A percentile compares a stretch with the other conserved stretches of the same genome.
Conservation (phyloP, 2,888 invertebrate genomes). For the Eudemis profundana region DNA sequence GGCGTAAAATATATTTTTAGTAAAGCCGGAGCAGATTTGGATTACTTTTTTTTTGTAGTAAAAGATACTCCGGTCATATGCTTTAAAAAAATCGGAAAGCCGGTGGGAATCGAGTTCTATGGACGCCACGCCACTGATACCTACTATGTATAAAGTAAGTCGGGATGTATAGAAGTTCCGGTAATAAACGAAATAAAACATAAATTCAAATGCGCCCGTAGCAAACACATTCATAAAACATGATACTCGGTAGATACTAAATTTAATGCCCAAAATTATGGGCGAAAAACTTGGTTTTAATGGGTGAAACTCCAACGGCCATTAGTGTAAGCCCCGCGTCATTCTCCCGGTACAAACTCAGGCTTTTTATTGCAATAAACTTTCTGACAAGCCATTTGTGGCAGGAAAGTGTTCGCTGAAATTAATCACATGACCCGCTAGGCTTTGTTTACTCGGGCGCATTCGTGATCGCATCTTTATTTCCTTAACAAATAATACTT, state of each 20-base stretch:
- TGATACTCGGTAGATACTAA: constrained; percentile 44
- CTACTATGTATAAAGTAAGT: constrained; percentile 1
- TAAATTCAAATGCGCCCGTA: constrained; percentile 38
- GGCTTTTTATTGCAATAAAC: constrained; percentile 81
- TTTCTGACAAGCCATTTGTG: constrained; percentile 81
- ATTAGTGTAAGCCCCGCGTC: constrained; percentile 77
- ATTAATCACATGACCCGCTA: constrained; percentile 77
- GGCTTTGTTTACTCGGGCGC: constrained; percentile 62
- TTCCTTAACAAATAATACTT: constrained; percentile 48
- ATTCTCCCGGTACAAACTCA: constrained; percentile 73
- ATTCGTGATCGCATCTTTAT: constrained; percentile 70
- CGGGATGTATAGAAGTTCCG: constrained; percentile 1
- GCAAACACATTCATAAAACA: constrained; percentile 42
- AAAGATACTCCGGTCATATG: too few species aligned
- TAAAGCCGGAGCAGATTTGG: too few species aligned
- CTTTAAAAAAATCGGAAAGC: too few species aligned
- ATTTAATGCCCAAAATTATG: constrained; percentile 55
- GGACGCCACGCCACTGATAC: too few species aligned
- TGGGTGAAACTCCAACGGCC: constrained; percentile 72
- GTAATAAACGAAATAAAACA: constrained; percentile 33
- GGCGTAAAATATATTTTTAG: too few species aligned
- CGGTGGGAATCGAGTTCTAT: too few species aligned
- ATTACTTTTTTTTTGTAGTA: too few species aligned
- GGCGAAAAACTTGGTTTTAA: constrained; percentile 67
- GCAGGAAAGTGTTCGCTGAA: constrained; percentile 74